Percentiles rank a stretch among this genome's conserved stretches.
phyloP scores from a whole-genome alignment of 2,113 vertebrate species.

The Sceloporus tristichus region DNA sequence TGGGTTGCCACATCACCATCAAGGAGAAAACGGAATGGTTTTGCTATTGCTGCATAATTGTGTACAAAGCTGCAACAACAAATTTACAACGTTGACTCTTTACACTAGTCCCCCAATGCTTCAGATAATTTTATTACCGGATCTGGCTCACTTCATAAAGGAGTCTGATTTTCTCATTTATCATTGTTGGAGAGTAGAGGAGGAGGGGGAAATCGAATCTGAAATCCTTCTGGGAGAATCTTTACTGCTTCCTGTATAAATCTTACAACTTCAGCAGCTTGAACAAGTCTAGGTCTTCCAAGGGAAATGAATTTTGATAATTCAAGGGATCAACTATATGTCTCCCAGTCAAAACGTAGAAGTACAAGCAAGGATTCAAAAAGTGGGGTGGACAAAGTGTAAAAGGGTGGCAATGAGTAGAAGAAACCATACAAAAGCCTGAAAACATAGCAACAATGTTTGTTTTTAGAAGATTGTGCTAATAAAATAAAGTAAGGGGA shows the following conservation, averaged over 20 bases:
- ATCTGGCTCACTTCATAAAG: slow-evolving; percentile 50
- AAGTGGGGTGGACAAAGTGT: not conserved
- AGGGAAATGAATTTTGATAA: slow-evolving; percentile 40
- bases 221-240: slow-evolving; percentile 11
- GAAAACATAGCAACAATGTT: not conserved
- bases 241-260: slow-evolving; percentile 19
- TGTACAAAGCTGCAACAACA: slow-evolving; percentile 38
- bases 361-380: rapidly evolving
- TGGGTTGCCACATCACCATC: slow-evolving; percentile 17
- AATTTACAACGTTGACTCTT: slow-evolving; percentile 41
- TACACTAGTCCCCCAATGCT: slow-evolving; percentile 25
- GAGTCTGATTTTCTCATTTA: slow-evolving; percentile 41
- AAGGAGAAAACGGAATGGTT: slow-evolving; percentile 40
- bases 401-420: not conserved
- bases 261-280: not conserved
- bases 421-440: not conserved
- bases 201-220: slow-evolving; percentile 8
- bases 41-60: slow-evolving; percentile 50
- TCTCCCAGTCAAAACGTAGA: not conserved
- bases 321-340: not conserved
- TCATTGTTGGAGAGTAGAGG: slow-evolving; percentile 10
- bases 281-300: slow-evolving; percentile 39
- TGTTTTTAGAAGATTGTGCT: slow-evolving; percentile 8
- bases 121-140: slow-evolving; percentile 51
- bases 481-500: not conserved